Evolutionary conservation across 1,140 invertebrate species (phyloP).

Genomic region (Drosophila cardini): DNA sequence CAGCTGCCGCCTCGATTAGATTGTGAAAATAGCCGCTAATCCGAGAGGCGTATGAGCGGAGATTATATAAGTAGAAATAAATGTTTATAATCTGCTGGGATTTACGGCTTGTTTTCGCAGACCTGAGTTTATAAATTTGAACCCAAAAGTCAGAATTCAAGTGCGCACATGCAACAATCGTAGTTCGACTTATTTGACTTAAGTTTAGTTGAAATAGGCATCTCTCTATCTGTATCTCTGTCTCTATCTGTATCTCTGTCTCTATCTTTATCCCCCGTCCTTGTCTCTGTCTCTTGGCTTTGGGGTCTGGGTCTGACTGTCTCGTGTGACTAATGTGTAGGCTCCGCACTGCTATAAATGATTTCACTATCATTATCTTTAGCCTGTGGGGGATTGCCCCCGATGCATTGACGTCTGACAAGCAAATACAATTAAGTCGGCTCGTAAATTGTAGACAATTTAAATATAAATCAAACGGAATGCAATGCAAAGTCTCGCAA

Average conservation of each 20-base stretch:
- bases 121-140: constrained; percentile 10
- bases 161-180: constrained; percentile 24
- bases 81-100: constrained; percentile 28
- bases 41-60: constrained; percentile 2
- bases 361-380: constrained; percentile 51
- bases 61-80: constrained; percentile 28
- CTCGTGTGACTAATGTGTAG: constrained; percentile 46
- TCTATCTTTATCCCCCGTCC: not conserved
- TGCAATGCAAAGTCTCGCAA: constrained; percentile 26
- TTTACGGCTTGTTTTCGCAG: constrained; percentile 39
- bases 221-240: not conserved
- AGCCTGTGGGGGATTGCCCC: constrained; percentile 41
- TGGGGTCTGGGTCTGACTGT: constrained; percentile 9
- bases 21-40: constrained; percentile 29
- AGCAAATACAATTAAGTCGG: constrained; percentile 77
- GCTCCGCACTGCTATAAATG: constrained; percentile 51
- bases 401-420: constrained; percentile 66
- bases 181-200: not conserved
- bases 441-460: constrained; percentile 69
- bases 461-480: constrained; percentile 42
- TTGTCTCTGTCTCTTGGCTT: not conserved
- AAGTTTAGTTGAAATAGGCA: constrained; percentile 8
- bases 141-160: constrained; percentile 20
- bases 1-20: constrained; percentile 26
- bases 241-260: not conserved